Base-by-base conservation (phyloP, 1,140 invertebrate genomes). In the Apocrypta bakeri region DNA sequence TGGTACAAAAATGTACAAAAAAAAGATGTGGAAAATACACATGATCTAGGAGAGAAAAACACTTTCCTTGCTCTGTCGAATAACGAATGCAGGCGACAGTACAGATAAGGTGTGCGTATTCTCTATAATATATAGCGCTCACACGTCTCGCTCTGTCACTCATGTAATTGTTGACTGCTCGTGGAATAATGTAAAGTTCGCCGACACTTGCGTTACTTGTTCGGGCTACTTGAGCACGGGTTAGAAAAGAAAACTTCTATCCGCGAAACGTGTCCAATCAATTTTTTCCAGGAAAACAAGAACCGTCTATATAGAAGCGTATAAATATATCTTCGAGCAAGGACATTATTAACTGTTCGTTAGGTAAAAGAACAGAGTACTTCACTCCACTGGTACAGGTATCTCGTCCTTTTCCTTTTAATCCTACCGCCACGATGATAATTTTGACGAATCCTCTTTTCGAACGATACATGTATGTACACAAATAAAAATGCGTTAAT, bases 271-370 rank as follows among this genome's bases (percentile, higher is more conserved):
- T 37, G 64, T 25, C 42, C 68, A 72, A 79, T 72, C n/a, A 72
- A 79, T 71, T 69, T 24, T 24, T 25, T 14, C 17, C 25, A 72
- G 21, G 78, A 79, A 79, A 79, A 68, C 66, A 79, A 71, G 25
- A 79, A 64, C 33, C 76, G 42, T 68, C 29, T 37, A 4, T 9
- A 9, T 9, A n/a, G n/a, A n/a, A n/a, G n/a, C n/a, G n/a, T n/a
- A n/a, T n/a, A n/a, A n/a, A n/a, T n/a, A n/a, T n/a, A n/a, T n/a
- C n/a, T n/a, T n/a, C 68, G 42, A 42, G 31, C 68, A 79, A 56
- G 48, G 64, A 27, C 66, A 79, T 2, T 79, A 56, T 79, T n/a
- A n/a, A 24, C n/a, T 11, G 25, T 12, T 33, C 11, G 1, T 77
- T 66, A n/a, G n/a, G n/a, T 75, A 3, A 9, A 66, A 21, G 33